Evolutionary conservation across 2,888 invertebrate species (phyloP).

Genomic region (Aleiodes leptofemur): DNA sequence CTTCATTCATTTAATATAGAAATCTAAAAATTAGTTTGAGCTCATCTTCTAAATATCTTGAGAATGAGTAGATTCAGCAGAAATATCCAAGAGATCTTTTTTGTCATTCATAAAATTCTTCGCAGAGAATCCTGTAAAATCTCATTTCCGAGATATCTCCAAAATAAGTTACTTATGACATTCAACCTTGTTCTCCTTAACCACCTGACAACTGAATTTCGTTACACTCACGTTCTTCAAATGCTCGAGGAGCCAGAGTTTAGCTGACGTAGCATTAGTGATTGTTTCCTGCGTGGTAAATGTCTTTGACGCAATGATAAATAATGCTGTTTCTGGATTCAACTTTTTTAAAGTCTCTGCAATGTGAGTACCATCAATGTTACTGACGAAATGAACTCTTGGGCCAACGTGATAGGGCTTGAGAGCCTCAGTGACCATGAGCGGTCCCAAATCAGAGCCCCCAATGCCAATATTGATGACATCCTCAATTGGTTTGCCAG

Average conservation of each 20-base stretch:
- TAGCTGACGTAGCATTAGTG: constrained; percentile 99
- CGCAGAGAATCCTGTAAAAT: no score
- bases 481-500: constrained; percentile 96
- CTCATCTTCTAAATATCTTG: no score
- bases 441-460: constrained; percentile 98
- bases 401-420: constrained; percentile 93
- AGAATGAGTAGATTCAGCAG: no score
- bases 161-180: no score
- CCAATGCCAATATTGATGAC: constrained; percentile 99
- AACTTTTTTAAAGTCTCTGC: constrained; percentile 94
- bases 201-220: neutral
- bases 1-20: no score
- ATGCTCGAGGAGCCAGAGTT: constrained; percentile 92
- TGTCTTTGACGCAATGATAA: constrained; percentile 99
- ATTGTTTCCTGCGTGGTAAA: constrained; percentile 99
- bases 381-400: constrained; percentile 96
- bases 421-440: constrained; percentile 99
- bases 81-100: no score
- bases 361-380: constrained; percentile 99
- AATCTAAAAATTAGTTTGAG: no score
- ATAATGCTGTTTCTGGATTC: constrained; percentile 94
- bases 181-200: neutral
- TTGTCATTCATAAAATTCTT: no score
- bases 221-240: constrained; percentile 88
- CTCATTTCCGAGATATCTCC: no score